Evolutionary conservation across 2,888 invertebrate species (phyloP).

Genomic region (Ceraclea dissimilis): DNA sequence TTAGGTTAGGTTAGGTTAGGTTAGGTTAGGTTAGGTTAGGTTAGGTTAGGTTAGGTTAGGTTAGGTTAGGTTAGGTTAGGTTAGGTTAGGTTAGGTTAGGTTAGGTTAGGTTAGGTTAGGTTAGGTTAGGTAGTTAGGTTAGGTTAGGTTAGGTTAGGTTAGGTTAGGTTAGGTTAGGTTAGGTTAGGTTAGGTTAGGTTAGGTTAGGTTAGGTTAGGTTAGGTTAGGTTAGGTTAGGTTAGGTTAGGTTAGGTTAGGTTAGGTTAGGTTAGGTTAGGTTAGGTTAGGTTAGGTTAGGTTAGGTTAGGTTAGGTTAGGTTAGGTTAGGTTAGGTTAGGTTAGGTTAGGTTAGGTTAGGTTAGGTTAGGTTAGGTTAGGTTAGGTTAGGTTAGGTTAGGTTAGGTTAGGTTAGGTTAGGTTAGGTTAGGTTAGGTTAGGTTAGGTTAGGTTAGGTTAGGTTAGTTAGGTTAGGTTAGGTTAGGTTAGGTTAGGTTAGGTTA

Average conservation of each 20-base stretch:
- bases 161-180: slow-evolving; percentile 24
- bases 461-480: slow-evolving; percentile 22
- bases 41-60: slow-evolving; percentile 24
- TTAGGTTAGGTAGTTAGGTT: slow-evolving; percentile 25
- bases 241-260: slow-evolving; percentile 25
- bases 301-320: slow-evolving; percentile 20
- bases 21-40: slow-evolving; percentile 21
- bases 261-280: slow-evolving; percentile 25
- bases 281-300: slow-evolving; percentile 26
- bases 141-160: slow-evolving; percentile 20
- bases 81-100: slow-evolving; percentile 24
- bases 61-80: slow-evolving; percentile 25
- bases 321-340: slow-evolving; percentile 17
- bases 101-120: slow-evolving; percentile 23
- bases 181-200: slow-evolving; percentile 25
- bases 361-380: slow-evolving; percentile 18
- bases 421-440: slow-evolving; percentile 20
- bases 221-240: slow-evolving; percentile 25
- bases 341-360: slow-evolving; percentile 17
- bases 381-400: slow-evolving; percentile 22
- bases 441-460: slow-evolving; percentile 24
- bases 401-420: slow-evolving; percentile 19
- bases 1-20: slow-evolving; percentile 18
- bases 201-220: slow-evolving; percentile 25
- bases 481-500: slow-evolving; percentile 24